Evolutionary conservation across 1,140 invertebrate species (phyloP), one percentile per base, ranked within the genome.

Genomic region (Brachionus angularis): DNA sequence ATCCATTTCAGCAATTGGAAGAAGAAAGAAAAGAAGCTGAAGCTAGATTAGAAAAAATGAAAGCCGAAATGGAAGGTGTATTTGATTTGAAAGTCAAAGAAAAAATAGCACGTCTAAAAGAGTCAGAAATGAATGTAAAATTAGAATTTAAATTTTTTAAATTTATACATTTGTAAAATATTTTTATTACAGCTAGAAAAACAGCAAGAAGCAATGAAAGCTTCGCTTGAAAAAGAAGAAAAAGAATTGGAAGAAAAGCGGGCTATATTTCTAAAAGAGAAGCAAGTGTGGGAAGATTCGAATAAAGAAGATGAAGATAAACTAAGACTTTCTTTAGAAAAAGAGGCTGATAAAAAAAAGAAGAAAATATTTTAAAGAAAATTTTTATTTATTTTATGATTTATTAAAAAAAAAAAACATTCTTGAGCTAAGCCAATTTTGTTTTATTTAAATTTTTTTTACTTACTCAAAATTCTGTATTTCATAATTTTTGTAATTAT

Each of bases 51-150:
- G 70, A 71, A 34, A 53, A 58, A n/a, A 71, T 71, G 70, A 55
- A 44, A 16, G 39, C 27, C 33, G 70, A 71, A 23, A 71, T 71
- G 70, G 70, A 71, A 46, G 46, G 46, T 16, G 70, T 71, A 25
- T 71, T 55, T 46, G 34, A 71, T 21, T 29, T 49, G 7, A 71
- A 71, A 61, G 70, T 71, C 5, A 71, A 71, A 50, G 67, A 71
- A 33, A 71, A 71, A 44, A 39, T 71, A 33, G 67, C 46, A 7
- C 16, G 67, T 23, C 42, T 71, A 10, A 67, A 67, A 47, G 62
- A 67, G 25, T 67, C 62, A 27, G 62, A 67, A 50, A 10, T 47
- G 62, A 67, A 67, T 31, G 62, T 67, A 67, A 16, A 16, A n/a
- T 5, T 64, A 21, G n/a, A 14, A 16, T 3, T 34, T 18, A 18